phyloP scores from a whole-genome alignment of 30 jellyfish, hydroid and myxozoan species.

The Aurelia sp. region DNA sequence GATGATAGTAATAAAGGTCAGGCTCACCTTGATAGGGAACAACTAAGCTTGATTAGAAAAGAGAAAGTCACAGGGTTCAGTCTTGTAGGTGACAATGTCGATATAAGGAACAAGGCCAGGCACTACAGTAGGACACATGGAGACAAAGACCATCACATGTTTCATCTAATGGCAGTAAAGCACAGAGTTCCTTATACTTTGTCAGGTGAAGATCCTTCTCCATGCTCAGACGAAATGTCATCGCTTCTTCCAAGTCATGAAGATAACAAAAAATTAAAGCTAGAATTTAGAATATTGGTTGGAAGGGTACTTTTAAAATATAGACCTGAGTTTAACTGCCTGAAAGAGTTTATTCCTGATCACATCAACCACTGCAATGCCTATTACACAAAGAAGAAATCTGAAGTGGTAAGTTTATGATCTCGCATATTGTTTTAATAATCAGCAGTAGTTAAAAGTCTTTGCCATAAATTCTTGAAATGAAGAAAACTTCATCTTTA shows the following conservation, averaged over 20 bases:
- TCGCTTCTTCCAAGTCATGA: not conserved
- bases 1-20: too few relatives aligned
- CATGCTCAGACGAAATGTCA: too few relatives aligned
- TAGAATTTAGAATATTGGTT: not conserved
- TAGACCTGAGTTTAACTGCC: not conserved
- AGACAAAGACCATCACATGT: slow-evolving; percentile 26
- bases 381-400: not conserved
- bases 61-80: not conserved
- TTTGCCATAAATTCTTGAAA: too few relatives aligned
- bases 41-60: too few relatives aligned
- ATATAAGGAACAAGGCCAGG: slow-evolving; percentile 21
- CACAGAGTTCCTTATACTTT: not conserved
- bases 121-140: slow-evolving; percentile 19
- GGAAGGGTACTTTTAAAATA: not conserved
- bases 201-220: too few relatives aligned
- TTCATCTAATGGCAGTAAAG: slow-evolving; percentile 16
- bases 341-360: not conserved
- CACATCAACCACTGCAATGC: not conserved
- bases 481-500: too few relatives aligned
- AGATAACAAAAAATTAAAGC: not conserved
- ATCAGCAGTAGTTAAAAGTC: too few relatives aligned
- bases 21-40: too few relatives aligned
- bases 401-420: not conserved
- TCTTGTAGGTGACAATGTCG: slow-evolving; percentile 2
- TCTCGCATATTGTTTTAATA: too few relatives aligned